Evolutionary conservation across 2,888 invertebrate genomes (phyloP).

Genomic region (Idaea straminata): DNA sequence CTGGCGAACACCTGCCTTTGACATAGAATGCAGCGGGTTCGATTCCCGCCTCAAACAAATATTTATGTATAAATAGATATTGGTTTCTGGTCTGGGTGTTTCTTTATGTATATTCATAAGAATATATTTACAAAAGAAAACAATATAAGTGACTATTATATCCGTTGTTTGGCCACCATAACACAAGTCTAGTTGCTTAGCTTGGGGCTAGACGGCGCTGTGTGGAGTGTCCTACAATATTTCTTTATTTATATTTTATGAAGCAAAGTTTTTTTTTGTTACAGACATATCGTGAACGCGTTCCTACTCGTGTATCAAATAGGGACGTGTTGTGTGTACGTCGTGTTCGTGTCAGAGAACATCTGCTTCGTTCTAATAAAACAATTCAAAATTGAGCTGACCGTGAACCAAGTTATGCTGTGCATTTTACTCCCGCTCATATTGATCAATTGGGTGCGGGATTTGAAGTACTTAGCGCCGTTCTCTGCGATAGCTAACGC

Average conservation of each 20-base stretch:
- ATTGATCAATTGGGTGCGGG: slow-evolving; percentile 89
- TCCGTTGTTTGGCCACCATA: no score
- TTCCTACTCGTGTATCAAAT: slow-evolving; percentile 94
- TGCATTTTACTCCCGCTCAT: slow-evolving; percentile 87
- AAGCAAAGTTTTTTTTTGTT: slow-evolving; percentile 26
- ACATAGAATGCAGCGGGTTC: no score
- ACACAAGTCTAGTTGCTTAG: no score
- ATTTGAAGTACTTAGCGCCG: slow-evolving; percentile 92
- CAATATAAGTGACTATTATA: no score
- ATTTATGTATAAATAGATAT: no score
- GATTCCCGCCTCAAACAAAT: no score
- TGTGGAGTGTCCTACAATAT: no score
- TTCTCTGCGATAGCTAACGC: slow-evolving; percentile 94
- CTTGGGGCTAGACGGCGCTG: no score
- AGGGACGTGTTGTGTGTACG: slow-evolving; percentile 98
- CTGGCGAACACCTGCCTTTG: no score
- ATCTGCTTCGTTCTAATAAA: slow-evolving; percentile 84
- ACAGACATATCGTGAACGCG: slow-evolving; percentile 85
- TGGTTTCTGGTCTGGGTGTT: no score
- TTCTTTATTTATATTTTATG: background rate
- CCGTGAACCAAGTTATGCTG: slow-evolving; percentile 84
- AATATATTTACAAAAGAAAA: no score
- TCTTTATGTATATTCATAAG: no score
- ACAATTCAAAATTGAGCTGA: slow-evolving; percentile 72
- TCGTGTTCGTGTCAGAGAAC: slow-evolving; percentile 95